phyloP scores from a whole-genome alignment of 2,113 vertebrate genomes.

The Cinclus mexicanus region DNA sequence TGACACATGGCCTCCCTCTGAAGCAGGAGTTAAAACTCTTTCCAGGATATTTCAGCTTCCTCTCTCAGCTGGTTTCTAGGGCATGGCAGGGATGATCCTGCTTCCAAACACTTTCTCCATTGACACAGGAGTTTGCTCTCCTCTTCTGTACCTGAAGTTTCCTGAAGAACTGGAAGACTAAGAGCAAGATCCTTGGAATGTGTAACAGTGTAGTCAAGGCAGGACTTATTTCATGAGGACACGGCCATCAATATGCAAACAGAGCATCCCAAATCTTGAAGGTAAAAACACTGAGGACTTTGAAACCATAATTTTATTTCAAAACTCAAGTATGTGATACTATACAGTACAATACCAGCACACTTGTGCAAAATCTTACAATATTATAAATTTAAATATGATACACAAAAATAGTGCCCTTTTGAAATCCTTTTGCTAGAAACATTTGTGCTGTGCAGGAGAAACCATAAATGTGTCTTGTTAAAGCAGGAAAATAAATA shows the following conservation, averaged over 20 bases:
- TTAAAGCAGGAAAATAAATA: conserved; percentile 77
- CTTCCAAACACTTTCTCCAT: neutral
- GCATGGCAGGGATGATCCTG: neutral
- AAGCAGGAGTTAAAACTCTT: neutral
- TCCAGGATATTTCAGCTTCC: neutral
- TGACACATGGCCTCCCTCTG: neutral
- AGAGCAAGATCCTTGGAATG: neutral
- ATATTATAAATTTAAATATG: conserved; percentile 71
- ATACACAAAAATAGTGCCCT: conserved; percentile 75
- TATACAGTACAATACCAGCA: conserved; percentile 80
- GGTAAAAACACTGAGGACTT: neutral
- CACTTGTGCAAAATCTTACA: conserved; percentile 81
- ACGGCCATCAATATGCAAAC: neutral
- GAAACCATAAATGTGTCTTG: conserved; percentile 58
- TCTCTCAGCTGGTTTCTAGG: neutral
- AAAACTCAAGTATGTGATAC: conserved; percentile 84
- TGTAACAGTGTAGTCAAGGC: neutral
- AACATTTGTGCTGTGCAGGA: conserved; percentile 75
- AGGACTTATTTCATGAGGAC: neutral
- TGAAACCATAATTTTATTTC: conserved; percentile 85
- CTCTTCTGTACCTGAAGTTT: neutral
- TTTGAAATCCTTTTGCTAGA: conserved; percentile 59
- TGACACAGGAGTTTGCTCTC: neutral
- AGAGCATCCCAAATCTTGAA: neutral
- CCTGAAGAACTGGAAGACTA: conserved; percentile 34